Conservation (phyloP, 2,888 invertebrate genomes). For the Drosophila recens region DNA sequence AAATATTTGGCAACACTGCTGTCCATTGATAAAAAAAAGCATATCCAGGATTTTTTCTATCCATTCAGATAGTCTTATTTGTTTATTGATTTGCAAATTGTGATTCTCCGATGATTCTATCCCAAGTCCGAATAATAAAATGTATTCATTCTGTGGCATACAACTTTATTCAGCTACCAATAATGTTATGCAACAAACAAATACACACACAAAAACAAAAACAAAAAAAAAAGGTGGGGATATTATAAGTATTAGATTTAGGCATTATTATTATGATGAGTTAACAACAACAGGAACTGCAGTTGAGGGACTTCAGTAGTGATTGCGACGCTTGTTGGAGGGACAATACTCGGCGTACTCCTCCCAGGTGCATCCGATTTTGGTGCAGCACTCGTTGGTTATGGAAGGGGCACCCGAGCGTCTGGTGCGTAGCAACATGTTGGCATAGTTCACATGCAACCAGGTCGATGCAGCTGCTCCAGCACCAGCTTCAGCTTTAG, state of each 20-base stretch:
- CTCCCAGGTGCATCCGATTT: conserved; percentile 88
- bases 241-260: conserved; percentile 9
- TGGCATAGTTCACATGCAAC: conserved; percentile 83
- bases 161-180: conserved; percentile 42
- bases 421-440: conserved; percentile 81
- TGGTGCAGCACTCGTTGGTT: conserved; percentile 88
- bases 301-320: conserved; percentile 59
- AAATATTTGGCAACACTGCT: too few species aligned
- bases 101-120: too few species aligned
- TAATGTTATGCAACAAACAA: conserved; percentile 25
- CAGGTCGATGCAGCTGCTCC: conserved; percentile 80
- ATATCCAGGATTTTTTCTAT: too few species aligned
- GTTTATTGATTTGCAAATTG: too few species aligned
- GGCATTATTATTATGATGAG: conserved; percentile 5
- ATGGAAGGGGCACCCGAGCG: conserved; percentile 84
- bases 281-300: conserved; percentile 20
- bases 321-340: conserved; percentile 86
- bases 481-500: not conserved
- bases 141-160: conserved; percentile 10
- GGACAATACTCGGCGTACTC: conserved; percentile 89
- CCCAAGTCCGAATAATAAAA: not conserved
- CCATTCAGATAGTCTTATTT: too few species aligned
- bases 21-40: too few species aligned
- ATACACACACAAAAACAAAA: conserved; percentile 15
- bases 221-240: conserved; percentile 16